Conservation (phyloP, 2,888 invertebrate genomes). For the Ochropacha duplaris region DNA sequence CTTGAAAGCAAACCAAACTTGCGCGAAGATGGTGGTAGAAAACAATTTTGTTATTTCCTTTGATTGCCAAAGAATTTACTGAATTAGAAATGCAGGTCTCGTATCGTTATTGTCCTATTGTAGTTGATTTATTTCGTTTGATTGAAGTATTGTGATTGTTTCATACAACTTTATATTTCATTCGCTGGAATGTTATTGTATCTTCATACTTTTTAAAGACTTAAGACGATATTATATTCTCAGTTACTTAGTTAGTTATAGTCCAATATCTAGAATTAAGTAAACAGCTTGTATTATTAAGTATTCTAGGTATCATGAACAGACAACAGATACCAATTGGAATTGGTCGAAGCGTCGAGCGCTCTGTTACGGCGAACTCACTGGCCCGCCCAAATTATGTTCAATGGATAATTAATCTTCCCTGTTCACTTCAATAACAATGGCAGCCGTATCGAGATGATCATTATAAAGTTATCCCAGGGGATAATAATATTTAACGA, state of each 20-base stretch:
- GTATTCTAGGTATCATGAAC: slow-evolving; percentile 27
- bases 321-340: slow-evolving; percentile 56
- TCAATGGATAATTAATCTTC: slow-evolving; percentile 80
- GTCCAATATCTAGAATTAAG: background rate
- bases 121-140: background rate
- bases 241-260: background rate
- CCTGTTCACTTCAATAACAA: slow-evolving; percentile 74
- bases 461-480: slow-evolving; percentile 57
- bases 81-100: slow-evolving; percentile 44
- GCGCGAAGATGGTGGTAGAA: slow-evolving; percentile 51
- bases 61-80: slow-evolving; percentile 54
- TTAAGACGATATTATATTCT: background rate
- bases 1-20: slow-evolving; percentile 63
- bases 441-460: slow-evolving; percentile 59
- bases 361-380: slow-evolving; percentile 57
- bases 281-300: background rate
- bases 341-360: slow-evolving; percentile 42
- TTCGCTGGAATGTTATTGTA: too few species aligned
- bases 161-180: background rate
- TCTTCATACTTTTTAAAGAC: background rate
- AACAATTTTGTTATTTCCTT: slow-evolving; percentile 67
- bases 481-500: slow-evolving; percentile 19
- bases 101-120: slow-evolving; percentile 10
- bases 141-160: slow-evolving; percentile 2
- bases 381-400: slow-evolving; percentile 79